These are phyloP conservation scores for Lycaon pictus DNA, from an alignment of 2,113 vertebrate genomes.

Conservation along the genomic window DNA sequence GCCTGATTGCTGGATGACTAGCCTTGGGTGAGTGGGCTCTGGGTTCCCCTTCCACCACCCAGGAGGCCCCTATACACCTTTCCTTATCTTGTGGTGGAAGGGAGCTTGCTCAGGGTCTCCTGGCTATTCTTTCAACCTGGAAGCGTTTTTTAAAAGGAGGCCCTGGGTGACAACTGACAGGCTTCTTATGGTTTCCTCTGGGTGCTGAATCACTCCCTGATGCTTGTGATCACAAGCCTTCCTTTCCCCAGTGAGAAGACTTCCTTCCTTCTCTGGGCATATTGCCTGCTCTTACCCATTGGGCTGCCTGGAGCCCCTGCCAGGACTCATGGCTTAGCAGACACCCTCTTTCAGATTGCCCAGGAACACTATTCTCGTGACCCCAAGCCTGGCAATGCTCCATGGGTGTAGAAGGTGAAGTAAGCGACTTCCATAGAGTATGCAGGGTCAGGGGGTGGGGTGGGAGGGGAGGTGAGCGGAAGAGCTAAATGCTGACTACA, in stretches of 20 bases:
- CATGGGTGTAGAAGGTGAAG: background rate
- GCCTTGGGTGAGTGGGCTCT: background rate
- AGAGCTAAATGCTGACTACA: background rate
- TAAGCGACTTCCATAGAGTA: background rate
- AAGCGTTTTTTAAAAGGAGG: slow-evolving; percentile 54
- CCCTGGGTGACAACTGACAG: background rate
- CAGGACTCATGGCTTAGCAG: slow-evolving; percentile 30
- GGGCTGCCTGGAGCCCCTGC: background rate
- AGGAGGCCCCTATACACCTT: background rate
- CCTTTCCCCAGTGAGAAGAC: slow-evolving; percentile 40
- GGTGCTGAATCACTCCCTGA: slow-evolving; percentile 72
- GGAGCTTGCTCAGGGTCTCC: background rate
- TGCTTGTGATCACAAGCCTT: slow-evolving; percentile 69
- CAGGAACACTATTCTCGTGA: slow-evolving; percentile 36
- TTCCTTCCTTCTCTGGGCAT: slow-evolving; percentile 56
- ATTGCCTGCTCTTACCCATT: slow-evolving; percentile 62
- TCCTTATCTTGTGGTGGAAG: background rate
- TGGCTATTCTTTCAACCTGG: slow-evolving; percentile 22
- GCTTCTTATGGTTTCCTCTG: slow-evolving; percentile 64
- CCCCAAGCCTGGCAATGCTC: background rate
- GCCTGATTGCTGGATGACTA: background rate
- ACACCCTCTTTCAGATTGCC: slow-evolving; percentile 36
- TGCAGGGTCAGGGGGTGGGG: background rate
- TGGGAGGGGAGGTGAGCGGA: background rate
- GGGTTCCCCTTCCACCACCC: background rate